Percentiles rank a stretch among this genome's conserved stretches.
Evolutionary conservation across 2,113 vertebrate species (phyloP).

Genomic region (Dipodomys stephensi): DNA sequence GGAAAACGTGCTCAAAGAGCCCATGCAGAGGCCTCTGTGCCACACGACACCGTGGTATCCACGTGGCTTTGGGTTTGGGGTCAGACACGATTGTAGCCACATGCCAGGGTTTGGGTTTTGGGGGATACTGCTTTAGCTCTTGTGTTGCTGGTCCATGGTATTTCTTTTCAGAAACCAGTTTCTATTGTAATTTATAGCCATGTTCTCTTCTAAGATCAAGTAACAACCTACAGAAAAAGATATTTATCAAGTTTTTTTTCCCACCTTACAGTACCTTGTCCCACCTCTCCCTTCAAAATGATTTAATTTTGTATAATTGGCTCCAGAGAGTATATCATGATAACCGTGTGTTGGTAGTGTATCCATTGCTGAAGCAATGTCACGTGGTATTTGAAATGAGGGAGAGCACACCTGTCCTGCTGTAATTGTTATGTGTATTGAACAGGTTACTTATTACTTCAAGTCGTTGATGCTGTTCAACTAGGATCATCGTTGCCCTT

Average conservation of each 20-base stretch:
- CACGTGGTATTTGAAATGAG: slow-evolving; percentile 16
- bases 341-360: not conserved
- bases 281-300: not conserved
- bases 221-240: not conserved
- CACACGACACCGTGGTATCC: slow-evolving; percentile 12
- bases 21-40: not conserved
- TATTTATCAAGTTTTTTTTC: not conserved
- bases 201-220: slow-evolving; percentile 19
- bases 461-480: not conserved
- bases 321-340: not conserved
- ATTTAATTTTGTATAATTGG: not conserved
- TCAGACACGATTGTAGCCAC: slow-evolving; percentile 27
- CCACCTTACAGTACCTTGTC: not conserved
- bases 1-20: slow-evolving; percentile 25
- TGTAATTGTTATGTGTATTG: not conserved
- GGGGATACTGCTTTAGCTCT: slow-evolving; percentile 57
- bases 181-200: slow-evolving; percentile 1
- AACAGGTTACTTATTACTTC: not conserved
- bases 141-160: slow-evolving; percentile 41
- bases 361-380: not conserved
- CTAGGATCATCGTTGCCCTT: not conserved
- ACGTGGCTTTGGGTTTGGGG: too few species aligned
- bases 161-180: slow-evolving; percentile 67
- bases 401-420: not conserved
- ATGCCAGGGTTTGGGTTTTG: not conserved